A percentile compares a stretch with the other conserved stretches of the same genome.
Evolutionary conservation across 2,113 vertebrate genomes (phyloP).

Genomic region (Megaceryle maxima): DNA sequence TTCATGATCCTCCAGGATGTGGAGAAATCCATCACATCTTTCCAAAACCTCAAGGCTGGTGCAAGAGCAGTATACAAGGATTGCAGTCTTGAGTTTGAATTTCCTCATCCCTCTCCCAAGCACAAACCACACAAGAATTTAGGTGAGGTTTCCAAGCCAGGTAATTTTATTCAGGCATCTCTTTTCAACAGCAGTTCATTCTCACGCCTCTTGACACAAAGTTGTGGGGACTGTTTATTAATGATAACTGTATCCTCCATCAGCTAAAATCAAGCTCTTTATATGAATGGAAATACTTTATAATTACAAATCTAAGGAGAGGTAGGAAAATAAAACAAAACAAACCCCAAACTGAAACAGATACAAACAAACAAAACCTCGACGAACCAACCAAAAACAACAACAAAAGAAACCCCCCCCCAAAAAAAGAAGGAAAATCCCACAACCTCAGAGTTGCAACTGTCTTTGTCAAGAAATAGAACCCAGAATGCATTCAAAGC

Average conservation of each 20-base stretch:
- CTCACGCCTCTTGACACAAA: neutral
- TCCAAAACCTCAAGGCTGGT: neutral
- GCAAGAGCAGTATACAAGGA: neutral
- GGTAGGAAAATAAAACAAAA: neutral
- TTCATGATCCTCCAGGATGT: neutral
- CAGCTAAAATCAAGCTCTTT: neutral
- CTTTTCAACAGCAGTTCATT: neutral
- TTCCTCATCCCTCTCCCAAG: rapidly evolving
- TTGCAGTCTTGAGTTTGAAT: neutral
- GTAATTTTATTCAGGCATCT: neutral
- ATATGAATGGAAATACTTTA: neutral
- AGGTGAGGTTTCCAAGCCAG: neutral
- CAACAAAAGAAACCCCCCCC: neutral
- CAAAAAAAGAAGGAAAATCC: neutral
- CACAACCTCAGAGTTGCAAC: neutral
- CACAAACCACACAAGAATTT: neutral
- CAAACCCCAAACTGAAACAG: no score
- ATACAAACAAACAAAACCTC: no score
- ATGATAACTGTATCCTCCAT: neutral
- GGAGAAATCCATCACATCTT: neutral
- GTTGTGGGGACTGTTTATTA: neutral
- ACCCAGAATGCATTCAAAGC: slow-evolving; percentile 17
- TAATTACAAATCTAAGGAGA: neutral
- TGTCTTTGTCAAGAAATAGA: neutral
- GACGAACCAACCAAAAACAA: neutral